These are phyloP conservation scores for Trogon melanurus DNA, from an alignment of 2,113 vertebrate genomes.

Conservation along the genomic window DNA sequence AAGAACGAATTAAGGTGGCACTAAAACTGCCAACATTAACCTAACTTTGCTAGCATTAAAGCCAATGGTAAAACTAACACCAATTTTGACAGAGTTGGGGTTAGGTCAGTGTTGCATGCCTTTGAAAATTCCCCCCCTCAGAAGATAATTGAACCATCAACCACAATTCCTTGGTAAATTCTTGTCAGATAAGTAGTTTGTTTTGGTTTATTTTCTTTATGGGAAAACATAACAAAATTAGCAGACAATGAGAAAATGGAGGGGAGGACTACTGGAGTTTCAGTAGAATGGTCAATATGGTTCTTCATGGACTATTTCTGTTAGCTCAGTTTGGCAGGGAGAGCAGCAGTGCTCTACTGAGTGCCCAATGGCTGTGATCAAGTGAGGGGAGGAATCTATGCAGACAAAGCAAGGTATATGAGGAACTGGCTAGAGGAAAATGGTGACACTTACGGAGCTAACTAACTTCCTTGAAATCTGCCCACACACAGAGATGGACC, in stretches of 20 bases:
- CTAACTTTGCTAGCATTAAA: neutral
- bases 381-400: neutral
- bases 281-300: neutral
- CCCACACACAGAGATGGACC: neutral
- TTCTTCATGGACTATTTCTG: neutral
- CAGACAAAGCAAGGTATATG: neutral
- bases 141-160: slow-evolving; percentile 27
- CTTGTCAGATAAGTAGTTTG: neutral
- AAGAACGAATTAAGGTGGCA: neutral
- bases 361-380: neutral
- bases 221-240: slow-evolving; percentile 29
- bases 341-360: neutral
- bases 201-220: neutral
- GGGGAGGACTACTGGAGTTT: neutral
- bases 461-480: neutral
- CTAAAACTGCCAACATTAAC: neutral
- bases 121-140: neutral
- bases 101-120: neutral
- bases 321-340: neutral
- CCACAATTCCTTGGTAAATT: slow-evolving; percentile 4
- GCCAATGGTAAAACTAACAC: neutral
- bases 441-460: neutral
- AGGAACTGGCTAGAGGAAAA: neutral
- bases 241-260: slow-evolving; percentile 5
- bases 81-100: neutral